phyloP scores from a whole-genome alignment of 1,140 invertebrate species.

The Himalopsyche phryganea region DNA sequence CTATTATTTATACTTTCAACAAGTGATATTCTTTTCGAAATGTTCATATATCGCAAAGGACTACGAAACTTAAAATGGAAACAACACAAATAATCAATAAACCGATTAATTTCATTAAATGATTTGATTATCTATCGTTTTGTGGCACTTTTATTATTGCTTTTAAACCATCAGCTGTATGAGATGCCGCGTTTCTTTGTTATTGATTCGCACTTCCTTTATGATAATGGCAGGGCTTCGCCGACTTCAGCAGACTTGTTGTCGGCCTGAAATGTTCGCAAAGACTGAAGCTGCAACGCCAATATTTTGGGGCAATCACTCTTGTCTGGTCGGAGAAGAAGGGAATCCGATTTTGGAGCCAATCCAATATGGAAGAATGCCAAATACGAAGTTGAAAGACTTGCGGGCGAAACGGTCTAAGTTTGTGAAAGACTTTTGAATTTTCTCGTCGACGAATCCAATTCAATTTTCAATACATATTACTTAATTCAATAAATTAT shows the following conservation, averaged over 20 bases:
- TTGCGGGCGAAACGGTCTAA: constrained; percentile 10
- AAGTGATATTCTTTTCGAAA: too few species aligned
- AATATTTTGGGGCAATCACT: background rate
- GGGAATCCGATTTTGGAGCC: constrained; percentile 11
- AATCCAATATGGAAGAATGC: constrained; percentile 18
- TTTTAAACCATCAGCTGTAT: background rate
- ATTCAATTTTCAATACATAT: too few species aligned
- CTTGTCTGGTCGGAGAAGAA: constrained; percentile 2
- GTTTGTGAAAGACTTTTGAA: too few species aligned
- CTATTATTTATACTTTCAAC: too few species aligned
- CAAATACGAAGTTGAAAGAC: constrained; percentile 28
- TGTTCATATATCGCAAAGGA: too few species aligned
- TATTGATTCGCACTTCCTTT: constrained; percentile 20
- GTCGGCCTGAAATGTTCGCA: background rate
- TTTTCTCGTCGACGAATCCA: too few species aligned
- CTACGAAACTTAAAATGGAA: too few species aligned
- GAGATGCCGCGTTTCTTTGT: constrained; percentile 5
- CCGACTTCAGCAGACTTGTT: constrained; percentile 4
- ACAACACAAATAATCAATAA: too few species aligned
- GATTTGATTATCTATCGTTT: too few species aligned
- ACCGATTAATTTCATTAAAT: too few species aligned
- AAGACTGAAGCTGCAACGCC: constrained; percentile 2
- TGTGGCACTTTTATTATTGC: background rate
- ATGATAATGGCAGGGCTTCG: constrained; percentile 5
- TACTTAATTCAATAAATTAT: too few species aligned